Evolutionary conservation across 2,888 invertebrate genomes (phyloP), one percentile per base, ranked within the genome.

Genomic region (Argyresthia albistria): DNA sequence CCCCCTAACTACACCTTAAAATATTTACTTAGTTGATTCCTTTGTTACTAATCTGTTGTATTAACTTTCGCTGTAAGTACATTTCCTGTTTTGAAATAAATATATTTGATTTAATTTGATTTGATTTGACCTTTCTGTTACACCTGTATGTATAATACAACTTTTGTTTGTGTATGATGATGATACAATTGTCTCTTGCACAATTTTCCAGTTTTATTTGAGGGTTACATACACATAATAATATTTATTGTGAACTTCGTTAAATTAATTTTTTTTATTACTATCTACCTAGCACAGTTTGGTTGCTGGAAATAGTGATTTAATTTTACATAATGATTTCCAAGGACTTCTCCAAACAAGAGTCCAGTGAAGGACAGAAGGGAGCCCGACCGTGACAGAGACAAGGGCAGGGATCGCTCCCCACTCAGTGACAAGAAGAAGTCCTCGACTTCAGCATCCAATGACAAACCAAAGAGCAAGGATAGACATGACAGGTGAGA

Each of bases 361-460:
- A 88, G 87, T 58, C 83, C 88, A 8, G 60, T 74, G 1, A 88
- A 88, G 61, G 88, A 88, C 56, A 72, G 82, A n/a, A 78, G 82
- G 59, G 87, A 86, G 54, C 69, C 74, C 55, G 86, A 86, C 50
- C 72, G 79, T 57, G 86, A 84, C 50, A 72, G 80, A 57, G 80
- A 80, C n/a, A 88, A 86, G 60, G 69, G 74, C 9, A 72, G 86
- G 52, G 87, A 87, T 43, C 71, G 86, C 55, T 87, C 87, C 50
- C 87, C 86, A 8, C 54, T 81, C 11, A 71, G 70, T 53, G 88
- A 88, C 46, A 87, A 86, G 62, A 88, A 88, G 62, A 87, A 88
- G 63, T 56, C 73, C 49, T 55, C 71, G 47, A 64, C 65, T 43
- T 73, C 80, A 12, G 61, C 69, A 7, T 56, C 73, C 42, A 77